Conservation (phyloP, 92 coral and sea anemone genomes). For the Muricea muricata region DNA sequence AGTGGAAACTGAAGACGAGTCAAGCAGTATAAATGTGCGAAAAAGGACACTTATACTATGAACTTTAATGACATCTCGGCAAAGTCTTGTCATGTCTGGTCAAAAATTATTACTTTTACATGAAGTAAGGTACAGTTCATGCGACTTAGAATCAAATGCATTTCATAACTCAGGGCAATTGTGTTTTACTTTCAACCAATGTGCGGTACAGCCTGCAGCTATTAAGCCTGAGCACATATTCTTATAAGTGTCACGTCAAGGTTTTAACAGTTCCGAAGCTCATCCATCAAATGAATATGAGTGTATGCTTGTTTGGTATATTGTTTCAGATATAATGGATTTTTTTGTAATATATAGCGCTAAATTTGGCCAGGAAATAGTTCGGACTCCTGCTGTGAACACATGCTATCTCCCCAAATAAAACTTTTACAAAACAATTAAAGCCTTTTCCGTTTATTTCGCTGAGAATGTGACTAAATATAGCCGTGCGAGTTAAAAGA, state of each 20-base stretch:
- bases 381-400: not conserved
- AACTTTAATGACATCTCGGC: not conserved
- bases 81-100: not conserved
- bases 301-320: too few relatives aligned
- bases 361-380: not conserved
- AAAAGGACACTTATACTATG: not conserved
- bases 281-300: too few relatives aligned
- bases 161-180: too few relatives aligned
- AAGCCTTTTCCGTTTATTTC: not conserved
- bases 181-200: too few relatives aligned
- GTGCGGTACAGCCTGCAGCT: too few relatives aligned
- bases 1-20: not conserved
- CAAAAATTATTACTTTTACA: too few relatives aligned
- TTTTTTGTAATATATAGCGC: not conserved
- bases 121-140: too few relatives aligned
- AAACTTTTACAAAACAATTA: constrained; percentile 14
- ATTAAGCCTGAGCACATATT: too few relatives aligned
- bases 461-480: not conserved
- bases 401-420: constrained; percentile 16
- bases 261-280: too few relatives aligned
- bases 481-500: not conserved
- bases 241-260: too few relatives aligned
- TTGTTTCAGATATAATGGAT: too few relatives aligned
- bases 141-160: too few relatives aligned
- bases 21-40: not conserved